phyloP scores from a whole-genome alignment of 2,113 vertebrate species.

The Ellobius talpinus region DNA sequence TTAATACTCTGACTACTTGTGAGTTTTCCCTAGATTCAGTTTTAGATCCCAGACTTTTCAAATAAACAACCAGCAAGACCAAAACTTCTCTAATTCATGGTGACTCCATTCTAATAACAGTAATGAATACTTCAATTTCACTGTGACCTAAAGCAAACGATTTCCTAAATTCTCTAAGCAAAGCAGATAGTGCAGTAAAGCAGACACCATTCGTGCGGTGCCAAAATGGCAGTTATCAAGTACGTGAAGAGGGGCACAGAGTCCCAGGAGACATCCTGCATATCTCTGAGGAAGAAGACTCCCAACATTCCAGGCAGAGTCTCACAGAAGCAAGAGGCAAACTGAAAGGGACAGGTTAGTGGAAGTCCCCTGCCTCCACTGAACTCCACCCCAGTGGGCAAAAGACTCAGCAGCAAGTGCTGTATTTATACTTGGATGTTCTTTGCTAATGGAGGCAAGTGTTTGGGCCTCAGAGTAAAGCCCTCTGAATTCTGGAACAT shows the following conservation, averaged over 20 bases:
- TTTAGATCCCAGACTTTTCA: background rate
- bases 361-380: background rate
- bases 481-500: background rate
- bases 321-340: background rate
- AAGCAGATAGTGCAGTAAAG: background rate
- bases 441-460: background rate
- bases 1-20: background rate
- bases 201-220: background rate
- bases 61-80: background rate
- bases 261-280: background rate
- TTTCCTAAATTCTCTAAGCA: background rate
- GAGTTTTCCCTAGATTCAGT: background rate
- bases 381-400: background rate
- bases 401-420: background rate
- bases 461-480: background rate
- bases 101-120: background rate
- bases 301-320: background rate
- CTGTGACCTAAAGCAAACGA: conserved; percentile 33
- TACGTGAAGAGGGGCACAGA: background rate
- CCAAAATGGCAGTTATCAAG: background rate
- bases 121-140: background rate
- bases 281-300: background rate
- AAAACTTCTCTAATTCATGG: conserved; percentile 16
- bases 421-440: background rate
- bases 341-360: background rate